A percentile compares a stretch with the other conserved stretches of the same genome.
phyloP scores from a whole-genome alignment of 2,797 vertebrate genomes.

The Labroides dimidiatus region DNA sequence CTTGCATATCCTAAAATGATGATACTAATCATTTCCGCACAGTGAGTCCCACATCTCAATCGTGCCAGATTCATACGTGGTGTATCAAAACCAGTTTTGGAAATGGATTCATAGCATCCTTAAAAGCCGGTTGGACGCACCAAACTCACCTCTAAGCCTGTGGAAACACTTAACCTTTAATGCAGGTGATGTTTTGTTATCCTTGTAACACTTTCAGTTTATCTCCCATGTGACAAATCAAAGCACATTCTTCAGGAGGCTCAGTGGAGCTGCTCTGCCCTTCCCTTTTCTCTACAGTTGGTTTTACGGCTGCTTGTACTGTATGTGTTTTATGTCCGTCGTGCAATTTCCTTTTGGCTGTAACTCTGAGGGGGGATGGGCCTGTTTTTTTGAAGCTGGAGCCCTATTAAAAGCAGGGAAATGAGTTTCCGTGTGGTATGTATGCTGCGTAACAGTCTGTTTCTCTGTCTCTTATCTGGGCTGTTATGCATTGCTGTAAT shows the following conservation, averaged over 20 bases:
- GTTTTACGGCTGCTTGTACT: conserved; percentile 45
- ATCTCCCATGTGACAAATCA: conserved; percentile 31
- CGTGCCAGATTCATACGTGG: no score
- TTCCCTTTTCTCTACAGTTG: conserved; percentile 39
- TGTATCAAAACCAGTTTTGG: no score
- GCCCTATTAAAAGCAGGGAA: conserved; percentile 54
- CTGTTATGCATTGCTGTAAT: conserved; percentile 27
- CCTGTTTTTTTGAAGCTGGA: conserved; percentile 41
- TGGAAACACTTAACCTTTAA: neutral
- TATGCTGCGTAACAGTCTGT: conserved; percentile 15
- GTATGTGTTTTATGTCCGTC: conserved; percentile 62
- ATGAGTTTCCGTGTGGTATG: conserved; percentile 44
- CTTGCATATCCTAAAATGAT: no score
- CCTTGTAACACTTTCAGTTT: conserved; percentile 1
- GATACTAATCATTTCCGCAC: no score
- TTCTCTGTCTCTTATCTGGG: conserved; percentile 33
- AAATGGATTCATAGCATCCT: no score
- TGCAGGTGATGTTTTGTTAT: conserved; percentile 1
- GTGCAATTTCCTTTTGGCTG: conserved; percentile 65
- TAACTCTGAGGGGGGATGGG: conserved; percentile 40
- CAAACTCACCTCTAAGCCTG: neutral
- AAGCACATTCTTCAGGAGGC: conserved; percentile 14
- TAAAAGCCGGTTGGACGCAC: no score
- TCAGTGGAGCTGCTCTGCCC: conserved; percentile 9
- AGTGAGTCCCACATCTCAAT: no score